A percentile compares a stretch with the other conserved stretches of the same genome.
phyloP scores from a whole-genome alignment of 2,113 vertebrate species.

The Morone chrysops region DNA sequence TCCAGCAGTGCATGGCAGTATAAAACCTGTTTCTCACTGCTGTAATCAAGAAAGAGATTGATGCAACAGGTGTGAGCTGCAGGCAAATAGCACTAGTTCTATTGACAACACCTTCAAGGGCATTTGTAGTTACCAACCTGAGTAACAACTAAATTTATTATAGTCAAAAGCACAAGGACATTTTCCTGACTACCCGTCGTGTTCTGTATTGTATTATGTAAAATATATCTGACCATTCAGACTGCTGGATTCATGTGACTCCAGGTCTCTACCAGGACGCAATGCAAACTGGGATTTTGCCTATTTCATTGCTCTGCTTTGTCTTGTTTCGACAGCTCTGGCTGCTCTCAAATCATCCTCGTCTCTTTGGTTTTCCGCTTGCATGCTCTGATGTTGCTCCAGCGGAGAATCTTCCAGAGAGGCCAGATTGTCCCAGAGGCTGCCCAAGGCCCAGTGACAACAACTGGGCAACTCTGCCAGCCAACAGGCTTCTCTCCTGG shows the following conservation, averaged over 20 bases:
- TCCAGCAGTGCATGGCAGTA: neutral
- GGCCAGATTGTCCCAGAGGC: slow-evolving; percentile 64
- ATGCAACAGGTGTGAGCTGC: neutral
- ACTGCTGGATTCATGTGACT: slow-evolving; percentile 19
- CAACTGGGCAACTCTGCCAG: slow-evolving; percentile 45
- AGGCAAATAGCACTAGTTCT: neutral
- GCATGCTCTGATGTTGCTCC: slow-evolving; percentile 65
- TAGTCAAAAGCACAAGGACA: neutral
- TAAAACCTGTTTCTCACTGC: neutral
- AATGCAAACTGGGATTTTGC: neutral
- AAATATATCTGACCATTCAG: neutral
- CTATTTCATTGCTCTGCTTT: neutral
- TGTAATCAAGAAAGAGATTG: neutral
- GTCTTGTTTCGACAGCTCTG: slow-evolving; percentile 15
- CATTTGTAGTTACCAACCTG: neutral
- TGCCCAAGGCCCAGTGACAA: slow-evolving; percentile 60
- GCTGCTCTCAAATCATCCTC: slow-evolving; percentile 23
- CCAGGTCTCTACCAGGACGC: neutral
- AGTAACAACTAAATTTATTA: neutral
- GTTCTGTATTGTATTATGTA: neutral
- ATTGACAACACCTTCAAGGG: neutral
- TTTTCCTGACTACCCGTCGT: neutral
- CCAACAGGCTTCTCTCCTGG: slow-evolving; percentile 36
- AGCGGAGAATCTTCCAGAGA: slow-evolving; percentile 60
- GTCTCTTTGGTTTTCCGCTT: slow-evolving; percentile 30